A percentile compares a stretch with the other conserved stretches of the same genome.
These are phyloP conservation scores for Bombus soroeensis DNA, from an alignment of 1,140 invertebrate genomes.

Conservation along the genomic window DNA sequence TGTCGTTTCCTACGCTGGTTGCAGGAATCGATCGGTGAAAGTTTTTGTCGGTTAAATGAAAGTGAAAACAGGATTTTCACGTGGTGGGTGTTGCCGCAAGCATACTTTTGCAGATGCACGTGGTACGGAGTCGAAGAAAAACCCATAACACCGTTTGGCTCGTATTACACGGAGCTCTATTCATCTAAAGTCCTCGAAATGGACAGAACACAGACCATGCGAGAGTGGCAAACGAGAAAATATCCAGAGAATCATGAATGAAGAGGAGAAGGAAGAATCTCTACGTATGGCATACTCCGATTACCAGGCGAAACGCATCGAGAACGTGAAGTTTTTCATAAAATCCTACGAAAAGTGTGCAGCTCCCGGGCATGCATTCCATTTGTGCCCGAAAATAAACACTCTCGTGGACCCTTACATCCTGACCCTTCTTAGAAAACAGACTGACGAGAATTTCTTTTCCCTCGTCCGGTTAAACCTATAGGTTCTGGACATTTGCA, in stretches of 20 bases:
- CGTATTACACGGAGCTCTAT: slow-evolving; percentile 54
- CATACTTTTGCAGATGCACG: slow-evolving; percentile 41
- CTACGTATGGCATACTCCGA: slow-evolving; percentile 27
- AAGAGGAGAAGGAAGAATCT: slow-evolving; percentile 22
- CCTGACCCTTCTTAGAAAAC: slow-evolving; percentile 43
- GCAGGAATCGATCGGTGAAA: slow-evolving; percentile 49
- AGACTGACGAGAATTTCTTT: slow-evolving; percentile 2
- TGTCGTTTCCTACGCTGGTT: slow-evolving; percentile 2
- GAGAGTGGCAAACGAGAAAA: slow-evolving; percentile 48
- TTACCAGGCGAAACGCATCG: slow-evolving; percentile 35
- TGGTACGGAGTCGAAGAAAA: slow-evolving; percentile 42
- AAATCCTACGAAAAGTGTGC: slow-evolving; percentile 42
- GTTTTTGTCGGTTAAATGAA: slow-evolving; percentile 35
- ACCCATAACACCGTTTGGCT: slow-evolving; percentile 43
- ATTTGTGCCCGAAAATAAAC: slow-evolving; percentile 55
- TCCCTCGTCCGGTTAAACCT: slow-evolving; percentile 7
- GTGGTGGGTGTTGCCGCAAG: slow-evolving; percentile 22
- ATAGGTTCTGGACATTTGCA: slow-evolving; percentile 32
- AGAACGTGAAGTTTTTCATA: slow-evolving; percentile 19
- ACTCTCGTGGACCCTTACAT: slow-evolving; percentile 43
- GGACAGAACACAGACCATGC: slow-evolving; percentile 36
- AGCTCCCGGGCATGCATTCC: slow-evolving; percentile 19
- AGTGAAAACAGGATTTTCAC: slow-evolving; percentile 65
- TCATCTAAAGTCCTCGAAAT: slow-evolving; percentile 9
- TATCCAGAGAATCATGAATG: background rate